A percentile compares a stretch with the other conserved stretches of the same genome.
Conservation (phyloP, 2,797 vertebrate genomes). For the Acridotheres tristis region DNA sequence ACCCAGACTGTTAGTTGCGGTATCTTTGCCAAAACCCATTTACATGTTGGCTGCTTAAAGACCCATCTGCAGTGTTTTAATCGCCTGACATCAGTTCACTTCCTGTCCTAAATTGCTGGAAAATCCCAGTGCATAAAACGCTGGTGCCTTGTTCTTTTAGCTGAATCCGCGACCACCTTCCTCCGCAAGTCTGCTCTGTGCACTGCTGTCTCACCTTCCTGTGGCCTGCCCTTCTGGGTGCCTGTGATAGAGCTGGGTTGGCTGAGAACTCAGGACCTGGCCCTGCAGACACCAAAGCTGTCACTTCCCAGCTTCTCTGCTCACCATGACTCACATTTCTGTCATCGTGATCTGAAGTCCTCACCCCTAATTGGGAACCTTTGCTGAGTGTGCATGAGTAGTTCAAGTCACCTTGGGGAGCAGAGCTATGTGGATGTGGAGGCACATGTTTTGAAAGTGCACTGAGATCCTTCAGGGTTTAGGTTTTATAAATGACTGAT, state of each 20-base stretch:
- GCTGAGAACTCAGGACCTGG: not conserved
- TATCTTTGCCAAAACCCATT: constrained; percentile 57
- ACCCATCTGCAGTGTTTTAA: constrained; percentile 46
- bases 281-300: not conserved
- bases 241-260: not conserved
- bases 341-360: not conserved
- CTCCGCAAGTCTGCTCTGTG: accelerated
- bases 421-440: not conserved
- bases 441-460: not conserved
- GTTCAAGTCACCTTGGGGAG: not conserved
- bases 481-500: constrained; percentile 38
- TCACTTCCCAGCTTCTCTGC: not conserved
- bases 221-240: not conserved
- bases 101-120: constrained; percentile 52
- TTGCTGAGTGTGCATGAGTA: not conserved
- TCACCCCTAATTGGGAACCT: not conserved
- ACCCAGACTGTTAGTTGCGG: not conserved
- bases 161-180: not conserved
- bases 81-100: constrained; percentile 31
- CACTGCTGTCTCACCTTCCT: not conserved
- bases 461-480: not conserved
- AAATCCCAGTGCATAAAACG: not conserved
- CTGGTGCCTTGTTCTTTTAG: accelerated
- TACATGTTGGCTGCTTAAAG: constrained; percentile 57
- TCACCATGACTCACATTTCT: not conserved